phyloP scores from a whole-genome alignment of 2,113 vertebrate genomes.

The Progne subis region DNA sequence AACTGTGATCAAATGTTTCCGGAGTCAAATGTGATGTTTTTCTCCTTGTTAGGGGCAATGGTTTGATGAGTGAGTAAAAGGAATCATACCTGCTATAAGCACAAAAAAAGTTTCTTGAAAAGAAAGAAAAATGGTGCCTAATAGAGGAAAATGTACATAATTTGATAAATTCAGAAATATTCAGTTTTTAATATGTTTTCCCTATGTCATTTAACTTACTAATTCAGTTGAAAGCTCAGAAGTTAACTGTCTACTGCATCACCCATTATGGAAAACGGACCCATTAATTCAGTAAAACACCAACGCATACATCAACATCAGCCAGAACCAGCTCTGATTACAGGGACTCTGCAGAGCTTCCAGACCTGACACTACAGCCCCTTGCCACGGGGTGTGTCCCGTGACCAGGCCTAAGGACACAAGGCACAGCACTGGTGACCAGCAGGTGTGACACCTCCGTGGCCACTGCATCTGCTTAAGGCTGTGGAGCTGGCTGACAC shows the following conservation, averaged over 20 bases:
- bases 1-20: not conserved
- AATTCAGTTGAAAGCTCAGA: not conserved
- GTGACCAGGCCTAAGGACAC: not conserved
- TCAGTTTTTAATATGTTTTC: not conserved
- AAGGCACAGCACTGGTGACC: not conserved
- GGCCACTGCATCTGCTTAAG: not conserved
- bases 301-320: fast-evolving
- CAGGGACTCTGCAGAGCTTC: not conserved
- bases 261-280: fast-evolving
- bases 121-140: not conserved
- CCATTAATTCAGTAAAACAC: not conserved
- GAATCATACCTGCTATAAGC: not conserved
- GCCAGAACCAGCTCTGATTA: not conserved
- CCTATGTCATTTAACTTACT: not conserved
- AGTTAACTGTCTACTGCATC: not conserved
- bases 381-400: fast-evolving
- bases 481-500: not conserved
- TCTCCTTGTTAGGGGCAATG: not conserved
- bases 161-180: not conserved
- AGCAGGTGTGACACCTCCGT: not conserved
- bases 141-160: not conserved
- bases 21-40: not conserved
- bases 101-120: not conserved
- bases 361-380: not conserved
- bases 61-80: not conserved